Base-by-base conservation (phyloP, 2,888 invertebrate genomes). In the Monoplex corrugatus region DNA sequence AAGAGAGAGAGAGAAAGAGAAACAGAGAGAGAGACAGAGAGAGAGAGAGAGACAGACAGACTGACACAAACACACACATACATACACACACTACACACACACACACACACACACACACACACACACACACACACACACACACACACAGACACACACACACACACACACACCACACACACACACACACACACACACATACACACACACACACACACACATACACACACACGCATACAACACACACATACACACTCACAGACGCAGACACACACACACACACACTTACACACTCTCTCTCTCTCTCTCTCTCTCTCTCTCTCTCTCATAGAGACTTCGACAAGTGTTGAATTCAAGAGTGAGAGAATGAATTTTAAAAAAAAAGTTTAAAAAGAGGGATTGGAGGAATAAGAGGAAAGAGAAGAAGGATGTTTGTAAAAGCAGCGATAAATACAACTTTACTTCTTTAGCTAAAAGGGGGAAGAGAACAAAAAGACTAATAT, bases 181-280 rank as follows among this genome's bases (percentile, higher is more conserved):
- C 63, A 16, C 63, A 68, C 23, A 19, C 63, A 23, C 63, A 8
- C 63, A 28, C 13, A 28, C 23, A 19, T 23, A 19, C 13, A 3
- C 8, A 13, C 63, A 23, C 63, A 63, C 23, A 23, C 3, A 35
- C 72, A 32, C 13, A 75, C 72, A 75, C 13, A 75, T 35, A 72
- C 32, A 72, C 72, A 72, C 72, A 32, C 72, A 72, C 72, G 16
- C 72, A 72, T 5, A 32, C 72, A 72, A 32, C n/a, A 72, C 72
- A 72, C 32, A 72, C 72, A 72, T 35, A 72, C 72, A 72, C 72
- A 72, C 32, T 6, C 72, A 32, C 72, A 32, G 32, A 72, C 72
- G 35, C 72, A 32, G 35, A 72, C 32, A 72, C 35, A 72, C 72
- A 72, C 72, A 72, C 72, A 72, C 72, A 72, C 35, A 72, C 72